phyloP scores from a whole-genome alignment of 2,113 vertebrate genomes.

The Petroica traversi region DNA sequence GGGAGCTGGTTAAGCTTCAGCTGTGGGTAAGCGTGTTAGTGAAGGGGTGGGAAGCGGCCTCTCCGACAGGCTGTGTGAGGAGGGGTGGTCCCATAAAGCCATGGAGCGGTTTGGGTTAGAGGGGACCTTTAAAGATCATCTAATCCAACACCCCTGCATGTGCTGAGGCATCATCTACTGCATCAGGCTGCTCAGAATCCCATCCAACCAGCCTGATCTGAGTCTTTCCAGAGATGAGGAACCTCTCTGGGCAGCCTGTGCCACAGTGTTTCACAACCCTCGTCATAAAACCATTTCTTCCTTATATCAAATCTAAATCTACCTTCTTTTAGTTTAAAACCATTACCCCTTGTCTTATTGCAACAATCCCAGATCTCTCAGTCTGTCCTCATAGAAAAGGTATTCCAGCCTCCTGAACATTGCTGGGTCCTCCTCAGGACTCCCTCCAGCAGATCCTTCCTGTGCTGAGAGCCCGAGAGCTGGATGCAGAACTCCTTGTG shows the following conservation, averaged over 20 bases:
- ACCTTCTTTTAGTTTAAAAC: neutral
- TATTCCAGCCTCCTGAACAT: neutral
- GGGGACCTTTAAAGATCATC: neutral
- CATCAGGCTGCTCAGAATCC: neutral
- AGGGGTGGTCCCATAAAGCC: neutral
- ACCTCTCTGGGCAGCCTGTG: neutral
- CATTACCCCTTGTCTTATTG: fast-evolving
- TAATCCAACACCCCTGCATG: neutral
- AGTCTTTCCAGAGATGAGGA: neutral
- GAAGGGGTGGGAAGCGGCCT: neutral
- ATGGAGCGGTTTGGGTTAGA: neutral
- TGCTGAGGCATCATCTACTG: neutral
- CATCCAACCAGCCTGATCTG: neutral
- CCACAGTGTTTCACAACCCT: no score
- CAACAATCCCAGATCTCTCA: neutral
- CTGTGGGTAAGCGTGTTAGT: neutral
- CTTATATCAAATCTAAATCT: neutral
- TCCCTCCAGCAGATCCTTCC: neutral
- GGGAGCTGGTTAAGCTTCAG: neutral
- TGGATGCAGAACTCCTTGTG: neutral
- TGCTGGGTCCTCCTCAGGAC: neutral
- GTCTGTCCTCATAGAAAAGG: neutral
- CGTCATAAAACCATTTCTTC: neutral
- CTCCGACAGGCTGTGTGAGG: fast-evolving
- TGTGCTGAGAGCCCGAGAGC: fast-evolving